Evolutionary conservation across 1,140 invertebrate species (phyloP), one percentile per base, ranked within the genome.

Genomic region (Drosophila pachea): DNA sequence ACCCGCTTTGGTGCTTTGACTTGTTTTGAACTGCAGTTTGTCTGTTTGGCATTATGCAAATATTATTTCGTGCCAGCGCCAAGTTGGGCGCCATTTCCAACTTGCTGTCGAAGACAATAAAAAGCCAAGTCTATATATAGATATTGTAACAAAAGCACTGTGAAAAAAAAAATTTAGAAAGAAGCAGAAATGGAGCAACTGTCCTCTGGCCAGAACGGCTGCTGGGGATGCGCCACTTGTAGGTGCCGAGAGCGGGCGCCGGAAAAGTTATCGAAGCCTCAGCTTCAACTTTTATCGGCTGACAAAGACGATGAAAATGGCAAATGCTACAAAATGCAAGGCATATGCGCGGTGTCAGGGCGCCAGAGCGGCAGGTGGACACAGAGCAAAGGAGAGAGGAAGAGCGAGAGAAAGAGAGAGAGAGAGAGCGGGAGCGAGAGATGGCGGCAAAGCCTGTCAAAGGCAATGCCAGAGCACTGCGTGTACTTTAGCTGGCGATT

Each of bases 1-100:
- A 11, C 40, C n/a, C 3, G 14, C 9, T 3, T n/a, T n/a, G n/a
- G 7, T 1, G n/a, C 12, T 47, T 14, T 6, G 7, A 29, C 8
- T 47, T 59, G 47, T 49, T 53, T 60, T 49, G 54, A 66, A 59
- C 70, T 77, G 59, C 68, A 73, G 68, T 73, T 68, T 76, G 68
- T 79, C 71, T 62, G 76, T 78, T 84, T 76, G 73, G 64, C 66
- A 75, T 78, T 84, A 84, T 83, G 78, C 79, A 83, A 83, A 83
- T 83, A 76, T 84, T 83, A 83, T 83, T 78, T 84, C 52, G 73
- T 84, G 68, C 72, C 68, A 82, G 70, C 54, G 66, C 59, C 58
- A 14, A 40, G 53, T 43, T 55, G 7, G 22, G 7, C n/a, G 40
- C 54, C 11, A 32, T 31, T n/a, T 32, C 22, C 7, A 49, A 49